These are phyloP conservation scores for Drosophila lowei DNA, from an alignment of 1,140 invertebrate species.

Conservation along the genomic window DNA sequence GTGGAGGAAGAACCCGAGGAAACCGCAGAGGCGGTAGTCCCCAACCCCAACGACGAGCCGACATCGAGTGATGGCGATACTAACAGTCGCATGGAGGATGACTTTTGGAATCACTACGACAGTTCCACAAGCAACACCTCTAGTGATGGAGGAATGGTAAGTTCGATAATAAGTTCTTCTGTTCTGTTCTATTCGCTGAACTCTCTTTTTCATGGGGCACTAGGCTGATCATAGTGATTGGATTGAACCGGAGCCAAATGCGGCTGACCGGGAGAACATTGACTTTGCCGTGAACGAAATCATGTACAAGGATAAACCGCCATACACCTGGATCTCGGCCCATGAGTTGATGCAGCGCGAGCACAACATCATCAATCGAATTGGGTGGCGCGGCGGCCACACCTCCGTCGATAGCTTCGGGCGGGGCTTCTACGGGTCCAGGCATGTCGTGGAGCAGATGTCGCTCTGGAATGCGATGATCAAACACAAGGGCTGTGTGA, in stretches of 20 bases:
- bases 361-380: conserved; percentile 61
- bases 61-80: conserved; percentile 14
- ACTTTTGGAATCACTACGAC: conserved; percentile 11
- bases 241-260: conserved; percentile 17
- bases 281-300: conserved; percentile 42
- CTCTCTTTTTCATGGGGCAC: background rate
- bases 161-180: background rate
- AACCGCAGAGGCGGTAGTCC: background rate
- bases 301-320: conserved; percentile 61
- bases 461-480: conserved; percentile 91
- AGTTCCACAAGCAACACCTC: conserved; percentile 25
- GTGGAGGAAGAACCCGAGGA: background rate
- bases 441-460: conserved; percentile 92
- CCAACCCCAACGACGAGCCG: background rate
- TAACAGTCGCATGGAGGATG: conserved; percentile 4
- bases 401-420: conserved; percentile 41
- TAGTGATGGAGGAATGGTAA: conserved; percentile 20
- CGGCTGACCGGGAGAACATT: conserved; percentile 24
- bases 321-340: conserved; percentile 52
- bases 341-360: conserved; percentile 69
- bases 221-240: conserved; percentile 15
- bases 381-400: conserved; percentile 62
- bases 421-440: conserved; percentile 90
- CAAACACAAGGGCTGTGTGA: conserved; percentile 94
- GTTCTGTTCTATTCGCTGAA: background rate